Evolutionary conservation across 2,888 invertebrate species (phyloP).

Genomic region (Hydroisotoma schaefferi): DNA sequence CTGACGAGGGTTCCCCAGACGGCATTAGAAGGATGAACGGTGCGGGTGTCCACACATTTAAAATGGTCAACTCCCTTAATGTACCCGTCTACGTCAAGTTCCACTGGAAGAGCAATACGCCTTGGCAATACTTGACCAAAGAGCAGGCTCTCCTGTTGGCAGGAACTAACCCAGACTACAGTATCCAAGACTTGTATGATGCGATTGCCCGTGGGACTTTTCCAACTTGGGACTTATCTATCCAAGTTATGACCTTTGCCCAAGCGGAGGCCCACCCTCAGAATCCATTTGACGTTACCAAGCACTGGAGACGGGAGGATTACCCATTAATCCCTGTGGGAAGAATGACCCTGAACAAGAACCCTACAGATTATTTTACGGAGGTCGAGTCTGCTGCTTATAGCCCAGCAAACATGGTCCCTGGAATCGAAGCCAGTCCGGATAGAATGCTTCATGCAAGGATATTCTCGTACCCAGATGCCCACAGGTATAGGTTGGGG

Average conservation of each 20-base stretch:
- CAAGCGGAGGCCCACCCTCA: conserved; percentile 22
- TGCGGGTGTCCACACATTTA: conserved; percentile 91
- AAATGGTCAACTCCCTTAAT: conserved; percentile 69
- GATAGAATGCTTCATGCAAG: conserved; percentile 23
- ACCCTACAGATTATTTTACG: conserved; percentile 21
- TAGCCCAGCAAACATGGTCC: conserved; percentile 24
- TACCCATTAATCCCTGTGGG: conserved; percentile 25
- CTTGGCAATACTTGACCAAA: conserved; percentile 71
- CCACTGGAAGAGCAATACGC: conserved; percentile 80
- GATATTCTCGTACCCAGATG: conserved; percentile 30
- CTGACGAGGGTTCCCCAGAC: conserved; percentile 63
- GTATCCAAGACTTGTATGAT: conserved; percentile 63
- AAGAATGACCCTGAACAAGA: conserved; percentile 19
- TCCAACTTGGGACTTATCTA: conserved; percentile 32
- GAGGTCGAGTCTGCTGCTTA: conserved; percentile 25
- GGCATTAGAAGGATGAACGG: conserved; percentile 92
- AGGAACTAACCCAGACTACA: conserved; percentile 80
- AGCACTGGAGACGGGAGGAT: conserved; percentile 21
- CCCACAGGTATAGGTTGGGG: conserved; percentile 22
- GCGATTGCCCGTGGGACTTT: conserved; percentile 28
- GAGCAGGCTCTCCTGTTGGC: conserved; percentile 67
- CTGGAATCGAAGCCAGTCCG: conserved; percentile 29
- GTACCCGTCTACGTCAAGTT: conserved; percentile 83
- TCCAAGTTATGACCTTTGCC: conserved; percentile 38
- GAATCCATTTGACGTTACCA: conserved; percentile 37